Evolutionary conservation across 2,113 vertebrate genomes (phyloP).

Genomic region (Saccopteryx leptura): DNA sequence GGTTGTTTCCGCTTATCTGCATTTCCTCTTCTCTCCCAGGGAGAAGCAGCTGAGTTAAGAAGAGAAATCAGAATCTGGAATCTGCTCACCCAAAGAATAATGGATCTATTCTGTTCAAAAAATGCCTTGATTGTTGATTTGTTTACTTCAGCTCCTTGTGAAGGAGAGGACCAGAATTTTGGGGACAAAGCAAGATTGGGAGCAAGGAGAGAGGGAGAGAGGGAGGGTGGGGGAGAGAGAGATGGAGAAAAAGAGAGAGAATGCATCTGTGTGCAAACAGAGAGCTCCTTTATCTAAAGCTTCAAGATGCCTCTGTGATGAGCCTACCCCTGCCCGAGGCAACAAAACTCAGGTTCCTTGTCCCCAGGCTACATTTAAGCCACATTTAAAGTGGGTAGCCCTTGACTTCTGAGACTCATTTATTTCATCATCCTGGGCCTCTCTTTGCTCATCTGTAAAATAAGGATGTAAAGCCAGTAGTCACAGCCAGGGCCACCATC

Average conservation of each 20-base stretch:
- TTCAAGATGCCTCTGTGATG: background rate
- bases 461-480: too few species aligned
- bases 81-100: constrained; percentile 86
- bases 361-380: background rate
- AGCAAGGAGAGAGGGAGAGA: background rate
- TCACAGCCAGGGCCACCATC: too few species aligned
- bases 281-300: constrained; percentile 51
- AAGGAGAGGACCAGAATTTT: constrained; percentile 77
- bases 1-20: constrained; percentile 65
- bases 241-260: background rate
- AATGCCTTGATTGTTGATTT: constrained; percentile 88
- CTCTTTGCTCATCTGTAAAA: background rate
- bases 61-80: constrained; percentile 84
- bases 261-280: background rate
- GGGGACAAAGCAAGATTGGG: constrained; percentile 83
- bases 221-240: background rate
- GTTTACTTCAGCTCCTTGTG: constrained; percentile 87
- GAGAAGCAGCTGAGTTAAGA: constrained; percentile 83
- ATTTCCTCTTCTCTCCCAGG: constrained; percentile 78
- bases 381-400: background rate
- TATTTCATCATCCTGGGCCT: background rate
- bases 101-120: constrained; percentile 85
- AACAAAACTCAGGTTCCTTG: background rate
- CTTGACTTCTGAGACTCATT: background rate
- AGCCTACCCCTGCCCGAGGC: background rate